Evolutionary conservation across 1,140 invertebrate species (phyloP).

Genomic region (Eriosoma lanigerum): DNA sequence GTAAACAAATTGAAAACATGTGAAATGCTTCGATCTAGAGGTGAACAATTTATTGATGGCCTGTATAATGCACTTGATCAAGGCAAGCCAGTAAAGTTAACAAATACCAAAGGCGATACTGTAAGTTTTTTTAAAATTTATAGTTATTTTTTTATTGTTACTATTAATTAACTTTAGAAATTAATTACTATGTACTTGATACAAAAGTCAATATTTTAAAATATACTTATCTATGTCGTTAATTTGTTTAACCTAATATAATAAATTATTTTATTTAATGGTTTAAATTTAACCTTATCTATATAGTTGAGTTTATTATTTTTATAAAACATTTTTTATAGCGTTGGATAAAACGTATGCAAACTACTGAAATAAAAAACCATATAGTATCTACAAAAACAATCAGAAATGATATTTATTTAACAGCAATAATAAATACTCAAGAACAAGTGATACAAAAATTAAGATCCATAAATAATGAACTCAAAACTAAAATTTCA

Average conservation of each 20-base stretch:
- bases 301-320: neutral
- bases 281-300: too few relatives aligned
- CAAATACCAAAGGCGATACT: slow-evolving; percentile 30
- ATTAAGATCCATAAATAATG: slow-evolving; percentile 29
- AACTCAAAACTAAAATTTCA: slow-evolving; percentile 9
- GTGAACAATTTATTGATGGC: slow-evolving; percentile 46
- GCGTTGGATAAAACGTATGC: slow-evolving; percentile 43
- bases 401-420: slow-evolving; percentile 27
- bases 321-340: slow-evolving; percentile 16
- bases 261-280: too few relatives aligned
- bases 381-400: slow-evolving; percentile 27
- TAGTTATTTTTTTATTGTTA: too few relatives aligned
- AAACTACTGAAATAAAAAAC: slow-evolving; percentile 29
- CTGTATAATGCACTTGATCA: slow-evolving; percentile 45
- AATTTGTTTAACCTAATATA: too few relatives aligned
- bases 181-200: too few relatives aligned
- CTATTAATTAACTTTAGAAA: too few relatives aligned
- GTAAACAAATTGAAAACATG: slow-evolving; percentile 44
- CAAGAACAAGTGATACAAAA: slow-evolving; percentile 42
- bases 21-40: slow-evolving; percentile 48
- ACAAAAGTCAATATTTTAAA: too few relatives aligned
- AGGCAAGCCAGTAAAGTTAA: slow-evolving; percentile 42
- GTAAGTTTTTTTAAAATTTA: neutral
- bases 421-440: slow-evolving; percentile 35
- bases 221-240: too few relatives aligned